phyloP scores from a whole-genome alignment of 2,113 vertebrate genomes.

The Orthonyx spaldingii region DNA sequence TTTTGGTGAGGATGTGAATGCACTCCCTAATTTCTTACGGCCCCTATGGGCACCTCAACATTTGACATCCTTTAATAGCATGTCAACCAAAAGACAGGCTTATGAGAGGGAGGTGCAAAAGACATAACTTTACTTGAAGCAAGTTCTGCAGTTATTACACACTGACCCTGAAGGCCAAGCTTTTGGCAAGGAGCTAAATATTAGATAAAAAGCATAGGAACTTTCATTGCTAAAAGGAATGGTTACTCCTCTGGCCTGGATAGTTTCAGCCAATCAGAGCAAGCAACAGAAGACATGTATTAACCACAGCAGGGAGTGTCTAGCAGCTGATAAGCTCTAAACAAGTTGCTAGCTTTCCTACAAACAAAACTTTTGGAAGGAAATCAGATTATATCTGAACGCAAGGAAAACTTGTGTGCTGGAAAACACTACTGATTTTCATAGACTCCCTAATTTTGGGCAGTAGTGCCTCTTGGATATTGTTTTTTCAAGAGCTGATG shows the following conservation, averaged over 20 bases:
- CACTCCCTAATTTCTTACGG: background rate
- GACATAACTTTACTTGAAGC: background rate
- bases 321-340: background rate
- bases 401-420: background rate
- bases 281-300: background rate
- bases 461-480: background rate
- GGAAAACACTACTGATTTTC: background rate
- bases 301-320: background rate
- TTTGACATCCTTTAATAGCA: background rate
- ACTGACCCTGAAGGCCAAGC: background rate
- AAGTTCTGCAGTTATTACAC: background rate
- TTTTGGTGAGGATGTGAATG: background rate
- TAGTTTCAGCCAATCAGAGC: background rate
- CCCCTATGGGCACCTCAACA: background rate
- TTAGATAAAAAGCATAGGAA: background rate
- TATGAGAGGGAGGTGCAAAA: background rate
- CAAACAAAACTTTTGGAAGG: background rate
- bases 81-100: background rate
- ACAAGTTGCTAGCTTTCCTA: background rate
- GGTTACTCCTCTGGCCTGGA: background rate
- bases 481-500: background rate
- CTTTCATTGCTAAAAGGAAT: background rate
- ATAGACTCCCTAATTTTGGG: background rate
- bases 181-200: background rate
- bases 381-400: background rate